Evolutionary conservation across 2,888 invertebrate species (phyloP).

Genomic region (Kryphioiulus occultus): DNA sequence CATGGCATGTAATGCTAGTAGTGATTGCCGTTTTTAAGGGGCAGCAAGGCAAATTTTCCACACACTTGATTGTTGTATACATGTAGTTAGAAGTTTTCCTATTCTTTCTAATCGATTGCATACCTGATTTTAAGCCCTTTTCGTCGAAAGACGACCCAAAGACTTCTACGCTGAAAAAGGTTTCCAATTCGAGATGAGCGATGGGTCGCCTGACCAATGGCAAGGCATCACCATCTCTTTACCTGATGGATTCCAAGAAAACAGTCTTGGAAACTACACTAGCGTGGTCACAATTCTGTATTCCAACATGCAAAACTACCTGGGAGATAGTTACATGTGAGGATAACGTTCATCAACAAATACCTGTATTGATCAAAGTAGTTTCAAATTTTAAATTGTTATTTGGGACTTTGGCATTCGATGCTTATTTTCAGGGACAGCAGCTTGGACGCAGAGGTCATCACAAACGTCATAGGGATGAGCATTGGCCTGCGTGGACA

Average conservation of each 20-base stretch:
- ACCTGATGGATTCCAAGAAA: conserved; percentile 11
- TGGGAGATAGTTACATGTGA: background rate
- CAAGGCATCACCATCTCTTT: background rate
- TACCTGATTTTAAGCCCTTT: background rate
- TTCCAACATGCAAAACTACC: background rate
- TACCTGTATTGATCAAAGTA: background rate
- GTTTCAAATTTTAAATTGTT: background rate
- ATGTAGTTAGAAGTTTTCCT: too few relatives aligned
- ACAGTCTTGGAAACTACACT: background rate
- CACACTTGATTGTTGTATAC: background rate
- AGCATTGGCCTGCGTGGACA: background rate
- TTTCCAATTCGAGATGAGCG: background rate
- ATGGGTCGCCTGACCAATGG: background rate
- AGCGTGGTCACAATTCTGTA: conserved; percentile 42
- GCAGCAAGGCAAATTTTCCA: background rate
- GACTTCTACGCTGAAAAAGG: background rate
- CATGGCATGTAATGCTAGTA: background rate
- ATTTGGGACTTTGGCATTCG: background rate
- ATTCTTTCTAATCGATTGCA: background rate
- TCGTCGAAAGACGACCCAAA: conserved; percentile 43
- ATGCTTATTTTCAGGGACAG: background rate
- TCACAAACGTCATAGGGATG: conserved; percentile 21
- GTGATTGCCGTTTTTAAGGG: background rate
- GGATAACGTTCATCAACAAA: background rate
- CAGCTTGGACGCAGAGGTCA: background rate